Evolutionary conservation across 2,797 vertebrate genomes (phyloP).

Genomic region (Pteronotus mesoamericanus): DNA sequence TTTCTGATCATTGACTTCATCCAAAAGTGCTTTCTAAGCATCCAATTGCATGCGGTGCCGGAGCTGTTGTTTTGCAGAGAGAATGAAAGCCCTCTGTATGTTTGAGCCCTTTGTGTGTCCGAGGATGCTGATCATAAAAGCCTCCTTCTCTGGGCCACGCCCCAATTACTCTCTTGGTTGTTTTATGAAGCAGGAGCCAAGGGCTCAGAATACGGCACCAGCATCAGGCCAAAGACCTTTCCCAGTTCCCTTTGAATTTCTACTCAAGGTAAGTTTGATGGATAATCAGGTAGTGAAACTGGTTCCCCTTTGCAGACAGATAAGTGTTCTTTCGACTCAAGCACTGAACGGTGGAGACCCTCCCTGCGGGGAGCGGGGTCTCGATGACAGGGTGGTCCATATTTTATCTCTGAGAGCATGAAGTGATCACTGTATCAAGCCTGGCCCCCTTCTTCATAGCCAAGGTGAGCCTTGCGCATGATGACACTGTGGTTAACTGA

Average conservation of each 20-base stretch:
- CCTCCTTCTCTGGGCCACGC: neutral
- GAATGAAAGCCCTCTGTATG: neutral
- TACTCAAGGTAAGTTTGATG: neutral
- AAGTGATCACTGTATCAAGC: neutral
- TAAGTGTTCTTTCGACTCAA: neutral
- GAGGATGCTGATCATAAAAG: neutral
- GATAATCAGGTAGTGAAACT: neutral
- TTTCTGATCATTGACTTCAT: neutral
- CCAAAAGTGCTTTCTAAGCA: neutral
- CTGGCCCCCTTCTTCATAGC: neutral
- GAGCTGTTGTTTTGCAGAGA: neutral
- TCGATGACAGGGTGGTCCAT: neutral
- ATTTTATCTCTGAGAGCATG: neutral
- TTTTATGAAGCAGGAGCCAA: neutral
- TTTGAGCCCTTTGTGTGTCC: neutral
- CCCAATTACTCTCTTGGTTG: neutral
- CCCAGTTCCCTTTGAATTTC: neutral
- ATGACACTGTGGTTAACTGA: neutral
- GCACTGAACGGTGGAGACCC: neutral
- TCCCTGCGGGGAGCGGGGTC: neutral
- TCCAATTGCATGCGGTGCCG: neutral
- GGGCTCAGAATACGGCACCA: neutral
- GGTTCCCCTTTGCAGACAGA: neutral
- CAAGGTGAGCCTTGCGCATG: neutral
- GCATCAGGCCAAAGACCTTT: neutral